Evolutionary conservation across 2,797 vertebrate species (phyloP), one percentile per base, ranked within the genome.

Genomic region (Bradypodion pumilum): DNA sequence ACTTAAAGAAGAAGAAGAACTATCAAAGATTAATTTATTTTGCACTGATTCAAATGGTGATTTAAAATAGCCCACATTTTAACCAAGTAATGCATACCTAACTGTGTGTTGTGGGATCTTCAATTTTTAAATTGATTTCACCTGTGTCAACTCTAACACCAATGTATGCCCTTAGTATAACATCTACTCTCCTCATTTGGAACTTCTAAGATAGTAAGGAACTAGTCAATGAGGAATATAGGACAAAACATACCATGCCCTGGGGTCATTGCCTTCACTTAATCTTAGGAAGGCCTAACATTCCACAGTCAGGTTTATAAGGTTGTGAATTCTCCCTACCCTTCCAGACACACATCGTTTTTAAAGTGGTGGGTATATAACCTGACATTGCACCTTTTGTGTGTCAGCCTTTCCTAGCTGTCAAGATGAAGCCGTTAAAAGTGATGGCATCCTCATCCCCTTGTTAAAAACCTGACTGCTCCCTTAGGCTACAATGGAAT

Each of bases 381-480:
- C 91, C 90, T 91, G 90, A 91, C 78, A 2, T 82, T 86, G 92
- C 91, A 89, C 89, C 92, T 94, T 90, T 63, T 72, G 19, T 32
- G 7, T 19, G 59, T 73, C 37, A 87, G 66, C 83, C 74, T 12
- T 12, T 4, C 40, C 2, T 73, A 86, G 90, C 92, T 92, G 91
- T 93, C 93, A 93, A 37, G 85, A 78, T 5, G 70, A 59, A 92
- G 90, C 91, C 76, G 15, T 74, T 0, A 21, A 75, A 3, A 5
- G 0, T 78, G 86, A 84, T 10, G 84, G 79, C 2, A 78, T 77
- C 86, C 59, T 80, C 21, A 4, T 65, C 85, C 78, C 87, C 87
- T 91, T 85, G 88, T 91, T 89, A 93, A 90, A 89, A 91, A 88
- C 59, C 89, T 82, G 92, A 87, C 74, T 80, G 78, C 83, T 80